Base-by-base conservation (phyloP, 1,140 invertebrate species). In the Bombus picipes region DNA sequence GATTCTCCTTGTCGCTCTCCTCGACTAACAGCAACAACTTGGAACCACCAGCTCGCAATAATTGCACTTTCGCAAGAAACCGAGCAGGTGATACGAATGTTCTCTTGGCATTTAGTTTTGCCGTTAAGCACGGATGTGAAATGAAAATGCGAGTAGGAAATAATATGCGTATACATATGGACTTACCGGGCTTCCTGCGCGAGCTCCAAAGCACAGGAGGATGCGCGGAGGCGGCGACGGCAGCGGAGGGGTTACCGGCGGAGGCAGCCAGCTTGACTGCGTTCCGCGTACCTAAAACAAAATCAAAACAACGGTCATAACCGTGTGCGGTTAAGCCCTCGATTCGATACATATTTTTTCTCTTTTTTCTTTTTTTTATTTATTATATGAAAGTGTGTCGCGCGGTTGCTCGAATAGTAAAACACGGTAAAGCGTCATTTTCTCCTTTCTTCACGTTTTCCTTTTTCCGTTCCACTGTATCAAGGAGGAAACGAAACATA, bases 131-230 rank as follows among this genome's bases (percentile, higher is more conserved):
- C 47, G 32, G 0, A 71, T 9, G 37, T 28, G 34, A 28, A 32
- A 22, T 32, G 25, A 18, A 76, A 37, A 53, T 10, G 43, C 37
- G 13, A 47, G 37, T 22, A 41, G 18, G 18, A 39, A 25, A 96
- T 96, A 96, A 96, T 94, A 96, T 96, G 95, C 96, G 25, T n/a
- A 15, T 18, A 66, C 43, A 22, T 53, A 53, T 59, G 96, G 95
- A 96, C 96, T 96, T 95, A 97, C 97, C 97, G 95, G 96, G 96
- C 95, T 97, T 97, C 91, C 97, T 96, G 91, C 97, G 96, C 93
- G 97, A 96, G 80, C 96, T 96, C 97, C 97, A 97, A 94, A 97
- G 96, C 94, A 97, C 97, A 91, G 97, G 97, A 95, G 97, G 97
- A 94, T 97, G 97, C 94, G 97, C 97, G 90, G 94, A 91, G 88